Percentiles rank a stretch among this genome's conserved stretches.
Evolutionary conservation across 2,797 vertebrate species (phyloP).

Genomic region (Siniperca scherzeri): DNA sequence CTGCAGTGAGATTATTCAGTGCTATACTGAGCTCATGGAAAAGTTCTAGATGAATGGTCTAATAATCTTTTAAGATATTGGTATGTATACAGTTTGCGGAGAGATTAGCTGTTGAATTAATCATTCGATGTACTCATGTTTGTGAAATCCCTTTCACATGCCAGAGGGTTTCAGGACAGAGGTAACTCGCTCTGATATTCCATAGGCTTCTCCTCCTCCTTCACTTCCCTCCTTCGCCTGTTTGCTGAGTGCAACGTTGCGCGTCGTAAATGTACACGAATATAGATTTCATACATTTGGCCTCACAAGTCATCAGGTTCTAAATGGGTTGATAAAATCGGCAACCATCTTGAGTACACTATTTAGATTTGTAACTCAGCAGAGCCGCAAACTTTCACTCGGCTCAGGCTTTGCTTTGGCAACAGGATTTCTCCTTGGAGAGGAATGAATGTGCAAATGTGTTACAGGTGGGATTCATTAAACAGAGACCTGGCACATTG

Average conservation of each 20-base stretch:
- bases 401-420: slow-evolving; percentile 83
- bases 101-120: slow-evolving; percentile 80
- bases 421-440: slow-evolving; percentile 81
- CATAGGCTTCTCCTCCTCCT: slow-evolving; percentile 59
- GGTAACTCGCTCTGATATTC: slow-evolving; percentile 72
- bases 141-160: slow-evolving; percentile 80
- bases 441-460: slow-evolving; percentile 84
- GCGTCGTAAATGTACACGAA: slow-evolving; percentile 34
- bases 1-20: slow-evolving; percentile 53
- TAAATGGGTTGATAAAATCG: slow-evolving; percentile 60
- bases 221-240: slow-evolving; percentile 44
- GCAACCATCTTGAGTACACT: slow-evolving; percentile 68
- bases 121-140: slow-evolving; percentile 75
- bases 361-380: slow-evolving; percentile 64
- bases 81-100: slow-evolving; percentile 79
- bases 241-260: slow-evolving; percentile 35
- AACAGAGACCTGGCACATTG: slow-evolving; percentile 81
- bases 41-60: slow-evolving; percentile 66
- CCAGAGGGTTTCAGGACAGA: slow-evolving; percentile 66
- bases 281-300: slow-evolving; percentile 31
- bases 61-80: slow-evolving; percentile 75
- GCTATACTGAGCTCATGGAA: slow-evolving; percentile 70
- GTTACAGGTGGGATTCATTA: slow-evolving; percentile 89
- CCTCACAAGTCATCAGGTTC: slow-evolving; percentile 50
- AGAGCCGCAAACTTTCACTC: slow-evolving; percentile 68